Evolutionary conservation across 2,113 vertebrate species (phyloP).

Genomic region (Pterophyllum scalare): DNA sequence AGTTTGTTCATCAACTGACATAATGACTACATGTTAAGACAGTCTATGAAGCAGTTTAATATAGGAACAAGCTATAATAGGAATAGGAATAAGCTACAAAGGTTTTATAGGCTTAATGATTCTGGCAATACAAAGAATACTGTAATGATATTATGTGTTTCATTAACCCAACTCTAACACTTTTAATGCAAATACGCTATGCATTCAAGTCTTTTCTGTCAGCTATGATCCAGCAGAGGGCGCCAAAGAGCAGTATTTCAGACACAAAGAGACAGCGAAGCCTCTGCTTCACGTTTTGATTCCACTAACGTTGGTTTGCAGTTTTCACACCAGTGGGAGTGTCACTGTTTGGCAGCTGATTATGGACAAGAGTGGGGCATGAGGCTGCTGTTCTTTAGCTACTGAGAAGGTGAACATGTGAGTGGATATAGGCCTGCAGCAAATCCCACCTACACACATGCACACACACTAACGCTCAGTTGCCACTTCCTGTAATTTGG

Average conservation of each 20-base stretch:
- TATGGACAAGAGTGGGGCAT: not conserved
- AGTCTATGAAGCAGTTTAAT: no score
- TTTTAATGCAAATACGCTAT: not conserved
- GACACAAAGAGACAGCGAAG: not conserved
- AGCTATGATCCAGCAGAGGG: constrained; percentile 42
- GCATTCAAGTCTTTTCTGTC: not conserved
- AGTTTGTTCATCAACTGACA: no score
- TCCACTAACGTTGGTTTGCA: not conserved
- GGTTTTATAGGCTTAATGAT: no score
- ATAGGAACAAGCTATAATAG: no score
- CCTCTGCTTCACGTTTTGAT: not conserved
- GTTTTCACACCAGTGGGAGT: not conserved
- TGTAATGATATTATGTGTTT: not conserved
- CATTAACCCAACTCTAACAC: not conserved
- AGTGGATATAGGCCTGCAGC: constrained; percentile 37
- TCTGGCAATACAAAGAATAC: no score
- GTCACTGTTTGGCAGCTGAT: not conserved
- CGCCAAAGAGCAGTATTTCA: not conserved
- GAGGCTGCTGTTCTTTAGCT: constrained; percentile 2
- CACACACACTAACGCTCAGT: not conserved
- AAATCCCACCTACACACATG: constrained; percentile 52
- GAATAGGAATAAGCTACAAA: no score
- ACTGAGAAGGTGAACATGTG: constrained; percentile 6
- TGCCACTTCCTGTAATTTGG: constrained; percentile 48
- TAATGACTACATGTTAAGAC: no score